A percentile compares a stretch with the other conserved stretches of the same genome.
phyloP scores from a whole-genome alignment of 2,113 vertebrate species.

The Laterallus jamaicensis region DNA sequence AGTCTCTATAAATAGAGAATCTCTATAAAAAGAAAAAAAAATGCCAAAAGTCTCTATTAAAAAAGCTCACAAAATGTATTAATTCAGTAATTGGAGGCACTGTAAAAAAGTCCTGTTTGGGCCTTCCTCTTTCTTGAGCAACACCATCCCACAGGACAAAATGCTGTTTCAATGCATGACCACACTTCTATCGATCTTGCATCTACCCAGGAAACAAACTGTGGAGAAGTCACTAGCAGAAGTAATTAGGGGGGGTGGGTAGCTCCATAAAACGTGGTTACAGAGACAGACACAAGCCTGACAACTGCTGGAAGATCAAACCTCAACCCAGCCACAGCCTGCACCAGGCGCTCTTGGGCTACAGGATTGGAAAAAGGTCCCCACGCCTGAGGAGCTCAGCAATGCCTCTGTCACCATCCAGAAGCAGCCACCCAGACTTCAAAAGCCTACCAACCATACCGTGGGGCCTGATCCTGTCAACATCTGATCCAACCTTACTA shows the following conservation, averaged over 20 bases:
- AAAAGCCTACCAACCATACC: accelerated
- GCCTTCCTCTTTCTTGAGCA: not conserved
- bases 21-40: not conserved
- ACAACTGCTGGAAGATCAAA: not conserved
- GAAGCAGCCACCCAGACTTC: not conserved
- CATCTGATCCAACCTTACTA: not conserved
- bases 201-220: not conserved
- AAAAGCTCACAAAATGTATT: not conserved
- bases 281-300: not conserved
- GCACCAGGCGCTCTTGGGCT: accelerated
- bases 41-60: not conserved
- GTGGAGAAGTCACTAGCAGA: not conserved
- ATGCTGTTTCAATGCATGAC: accelerated
- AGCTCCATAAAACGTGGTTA: not conserved
- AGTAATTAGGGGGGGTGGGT: not conserved
- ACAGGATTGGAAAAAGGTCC: not conserved
- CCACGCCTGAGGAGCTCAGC: not conserved
- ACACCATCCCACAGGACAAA: accelerated
- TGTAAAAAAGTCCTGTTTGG: not conserved
- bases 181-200: not conserved
- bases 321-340: not conserved
- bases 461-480: not conserved
- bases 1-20: not conserved
- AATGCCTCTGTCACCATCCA: not conserved
- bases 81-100: not conserved